Evolutionary conservation across 2,113 vertebrate species (phyloP).

Genomic region (Oryzias curvinotus): DNA sequence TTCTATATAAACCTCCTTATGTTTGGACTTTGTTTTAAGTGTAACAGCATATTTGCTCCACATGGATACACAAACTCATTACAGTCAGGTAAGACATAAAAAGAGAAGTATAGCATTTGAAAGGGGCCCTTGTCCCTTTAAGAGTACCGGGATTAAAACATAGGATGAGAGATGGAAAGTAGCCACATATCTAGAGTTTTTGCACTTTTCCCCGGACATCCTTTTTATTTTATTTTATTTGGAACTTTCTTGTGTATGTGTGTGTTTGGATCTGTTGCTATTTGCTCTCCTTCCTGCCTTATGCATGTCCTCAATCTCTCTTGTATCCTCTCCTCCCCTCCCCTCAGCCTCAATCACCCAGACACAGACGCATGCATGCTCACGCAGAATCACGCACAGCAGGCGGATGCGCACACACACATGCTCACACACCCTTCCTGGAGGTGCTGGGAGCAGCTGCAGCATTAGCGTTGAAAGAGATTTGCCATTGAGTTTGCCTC

Average conservation of each 20-base stretch:
- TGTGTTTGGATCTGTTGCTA: conserved; percentile 57
- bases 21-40: too few relatives aligned
- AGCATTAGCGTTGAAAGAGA: conserved; percentile 77
- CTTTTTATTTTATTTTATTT: conserved; percentile 5
- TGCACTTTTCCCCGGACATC: conserved; percentile 20
- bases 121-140: conserved; percentile 28
- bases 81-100: conserved; percentile 24
- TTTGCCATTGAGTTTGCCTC: conserved; percentile 75
- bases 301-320: conserved; percentile 46
- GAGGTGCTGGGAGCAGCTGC: conserved; percentile 81
- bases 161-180: conserved; percentile 14
- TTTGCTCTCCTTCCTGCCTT: conserved; percentile 57
- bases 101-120: conserved; percentile 20
- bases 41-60: too few relatives aligned
- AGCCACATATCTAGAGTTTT: conserved; percentile 20
- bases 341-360: conserved; percentile 71
- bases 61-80: background rate
- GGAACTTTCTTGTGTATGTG: conserved; percentile 36
- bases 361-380: conserved; percentile 76
- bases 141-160: conserved; percentile 13
- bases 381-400: conserved; percentile 71
- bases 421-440: conserved; percentile 79
- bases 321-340: conserved; percentile 49
- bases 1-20: too few relatives aligned
- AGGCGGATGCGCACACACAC: conserved; percentile 73